Evolutionary conservation across 2,113 vertebrate species (phyloP), one percentile per base, ranked within the genome.

Genomic region (Acrocephalus kingi): DNA sequence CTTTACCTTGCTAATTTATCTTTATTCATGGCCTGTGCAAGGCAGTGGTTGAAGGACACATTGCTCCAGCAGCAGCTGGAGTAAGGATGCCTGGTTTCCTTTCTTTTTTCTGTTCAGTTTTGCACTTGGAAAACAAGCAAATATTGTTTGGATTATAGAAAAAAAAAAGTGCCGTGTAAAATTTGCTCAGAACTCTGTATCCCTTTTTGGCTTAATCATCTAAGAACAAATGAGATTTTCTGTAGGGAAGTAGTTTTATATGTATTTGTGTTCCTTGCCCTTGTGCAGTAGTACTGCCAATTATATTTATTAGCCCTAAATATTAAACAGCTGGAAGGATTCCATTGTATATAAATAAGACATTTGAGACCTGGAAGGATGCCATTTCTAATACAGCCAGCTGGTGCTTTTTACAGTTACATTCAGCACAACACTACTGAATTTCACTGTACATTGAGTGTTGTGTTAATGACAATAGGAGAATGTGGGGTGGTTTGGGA

Each of bases 261-360:
- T 88, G 90, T 89, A 95, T 97, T 96, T 97, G 83, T 96, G 95
- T 96, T 97, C 87, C 95, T 95, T 97, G 94, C 98, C 90, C 94
- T 97, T 96, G 89, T 98, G 49, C 97, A 96, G 96, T 96, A 97
- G 96, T 96, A 90, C 94, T 98, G 97, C 97, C 97, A 98, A 97
- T 98, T 97, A 96, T 97, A 98, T 98, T 97, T 98, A 98, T 98
- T 98, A 98, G 97, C 82, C 90, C 97, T 97, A 98, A 98, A 98
- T 98, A 98, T 98, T 98, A 98, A 98, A 98, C 98, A 98, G 96
- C 98, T 98, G 98, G 98, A 97, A 97, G 95, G 93, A 98, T 98
- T 98, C 97, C 98, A 98, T 64, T 98, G 96, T 98, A 96, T 97
- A 98, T 98, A 98, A 98, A 98, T 98, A 98, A 98, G 98, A 98